A percentile compares a stretch with the other conserved stretches of the same genome.
These are phyloP conservation scores for Scaptomyza polygonia DNA, from an alignment of 2,888 invertebrate species.

Conservation along the genomic window DNA sequence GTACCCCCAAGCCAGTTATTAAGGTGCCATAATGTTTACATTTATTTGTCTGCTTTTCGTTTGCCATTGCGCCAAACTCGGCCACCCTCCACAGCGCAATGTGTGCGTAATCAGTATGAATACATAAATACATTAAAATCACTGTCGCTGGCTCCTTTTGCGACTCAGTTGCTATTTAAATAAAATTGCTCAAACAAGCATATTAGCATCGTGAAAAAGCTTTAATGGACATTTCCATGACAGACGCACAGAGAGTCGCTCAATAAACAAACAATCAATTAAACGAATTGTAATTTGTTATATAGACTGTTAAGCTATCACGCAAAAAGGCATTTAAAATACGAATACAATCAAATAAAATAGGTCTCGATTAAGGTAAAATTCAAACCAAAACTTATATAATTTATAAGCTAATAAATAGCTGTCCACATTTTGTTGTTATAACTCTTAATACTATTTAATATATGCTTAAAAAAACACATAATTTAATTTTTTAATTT, in stretches of 20 bases:
- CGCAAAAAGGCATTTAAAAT: background rate
- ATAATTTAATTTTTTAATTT: too few species aligned
- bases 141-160: constrained; percentile 7
- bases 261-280: background rate
- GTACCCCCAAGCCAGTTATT: constrained; percentile 46
- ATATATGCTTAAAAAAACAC: too few species aligned
- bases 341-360: background rate
- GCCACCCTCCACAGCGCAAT: background rate
- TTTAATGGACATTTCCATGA: background rate
- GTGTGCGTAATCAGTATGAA: constrained; percentile 28
- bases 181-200: constrained; percentile 22
- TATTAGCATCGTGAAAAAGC: background rate
- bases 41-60: constrained; percentile 22
- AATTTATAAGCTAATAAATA: background rate
- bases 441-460: too few species aligned
- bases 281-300: background rate
- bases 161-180: constrained; percentile 13
- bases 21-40: constrained; percentile 67
- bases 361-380: background rate
- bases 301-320: background rate
- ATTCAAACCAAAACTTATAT: too few species aligned
- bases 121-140: constrained; percentile 7
- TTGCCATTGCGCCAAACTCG: background rate
- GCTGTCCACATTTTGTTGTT: too few species aligned
- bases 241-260: background rate